phyloP scores from a whole-genome alignment of 2,113 vertebrate genomes.

The Struthio camelus region DNA sequence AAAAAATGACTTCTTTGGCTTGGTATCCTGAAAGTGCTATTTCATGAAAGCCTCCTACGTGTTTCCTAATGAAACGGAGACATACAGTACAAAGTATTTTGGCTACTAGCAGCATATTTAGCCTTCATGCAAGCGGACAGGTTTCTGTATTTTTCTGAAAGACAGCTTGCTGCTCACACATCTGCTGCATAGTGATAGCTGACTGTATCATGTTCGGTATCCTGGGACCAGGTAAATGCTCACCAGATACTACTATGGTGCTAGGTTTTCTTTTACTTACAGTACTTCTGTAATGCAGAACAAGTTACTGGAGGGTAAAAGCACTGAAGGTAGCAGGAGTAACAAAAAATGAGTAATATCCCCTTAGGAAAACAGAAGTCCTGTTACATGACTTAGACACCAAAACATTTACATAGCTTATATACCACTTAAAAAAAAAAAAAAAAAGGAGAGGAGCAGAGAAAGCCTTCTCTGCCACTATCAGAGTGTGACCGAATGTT shows the following conservation, averaged over 20 bases:
- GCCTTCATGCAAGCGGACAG: not conserved
- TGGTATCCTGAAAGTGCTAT: not conserved
- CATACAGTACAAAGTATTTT: not conserved
- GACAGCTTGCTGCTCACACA: not conserved
- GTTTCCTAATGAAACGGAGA: not conserved
- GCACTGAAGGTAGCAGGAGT: not conserved
- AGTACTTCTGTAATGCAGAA: conserved; percentile 18
- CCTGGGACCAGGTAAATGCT: not conserved
- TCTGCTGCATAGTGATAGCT: not conserved
- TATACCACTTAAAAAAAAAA: accelerated
- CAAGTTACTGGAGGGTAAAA: not conserved
- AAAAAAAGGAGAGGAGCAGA: not conserved
- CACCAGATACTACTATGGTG: not conserved
- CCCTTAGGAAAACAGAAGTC: conserved; percentile 40
- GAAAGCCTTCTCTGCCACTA: not conserved
- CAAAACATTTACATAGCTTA: not conserved
- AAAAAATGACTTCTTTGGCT: not conserved
- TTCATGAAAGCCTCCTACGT: not conserved
- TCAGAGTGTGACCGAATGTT: not conserved
- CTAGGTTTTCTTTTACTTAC: conserved; percentile 43
- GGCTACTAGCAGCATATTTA: not conserved
- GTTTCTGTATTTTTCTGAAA: not conserved
- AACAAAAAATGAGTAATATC: conserved; percentile 49
- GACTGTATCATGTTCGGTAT: not conserved
- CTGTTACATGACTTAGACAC: not conserved